A percentile compares a stretch with the other conserved stretches of the same genome.
Evolutionary conservation across 2,888 invertebrate species (phyloP).

Genomic region (Aspidiotus destructor): DNA sequence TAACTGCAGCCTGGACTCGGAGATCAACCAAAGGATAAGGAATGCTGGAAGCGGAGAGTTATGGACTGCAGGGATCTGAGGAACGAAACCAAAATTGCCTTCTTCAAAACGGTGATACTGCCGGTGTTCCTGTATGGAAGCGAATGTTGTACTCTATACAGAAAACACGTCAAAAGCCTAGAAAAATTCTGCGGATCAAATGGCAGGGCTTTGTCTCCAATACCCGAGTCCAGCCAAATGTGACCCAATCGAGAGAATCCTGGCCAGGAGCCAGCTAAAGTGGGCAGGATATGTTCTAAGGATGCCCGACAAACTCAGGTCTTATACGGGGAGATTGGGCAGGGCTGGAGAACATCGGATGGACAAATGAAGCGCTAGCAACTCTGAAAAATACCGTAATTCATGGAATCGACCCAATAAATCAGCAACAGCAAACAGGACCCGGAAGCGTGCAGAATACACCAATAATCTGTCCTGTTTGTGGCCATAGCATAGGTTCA

Average conservation of each 20-base stretch:
- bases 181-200: too few species aligned
- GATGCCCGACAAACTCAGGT: not conserved
- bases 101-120: not conserved
- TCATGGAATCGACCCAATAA: too few species aligned
- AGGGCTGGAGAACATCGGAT: too few species aligned
- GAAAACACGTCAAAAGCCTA: too few species aligned
- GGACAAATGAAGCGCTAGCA: too few species aligned
- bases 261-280: not conserved
- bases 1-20: not conserved
- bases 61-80: not conserved
- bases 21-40: not conserved
- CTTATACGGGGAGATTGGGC: too few species aligned
- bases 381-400: too few species aligned
- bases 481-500: too few species aligned
- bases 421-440: too few species aligned
- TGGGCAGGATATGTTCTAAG: not conserved
- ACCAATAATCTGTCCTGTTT: too few species aligned
- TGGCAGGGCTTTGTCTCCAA: too few species aligned
- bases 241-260: not conserved
- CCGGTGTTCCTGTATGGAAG: not conserved
- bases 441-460: too few species aligned
- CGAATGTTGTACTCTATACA: not conserved
- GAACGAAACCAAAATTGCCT: not conserved
- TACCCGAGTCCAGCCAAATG: not conserved
- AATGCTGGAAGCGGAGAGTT: not conserved